Percentiles rank a stretch among this genome's conserved stretches.
Evolutionary conservation across 2,797 vertebrate species (phyloP).

Genomic region (Garrulus glandarius): DNA sequence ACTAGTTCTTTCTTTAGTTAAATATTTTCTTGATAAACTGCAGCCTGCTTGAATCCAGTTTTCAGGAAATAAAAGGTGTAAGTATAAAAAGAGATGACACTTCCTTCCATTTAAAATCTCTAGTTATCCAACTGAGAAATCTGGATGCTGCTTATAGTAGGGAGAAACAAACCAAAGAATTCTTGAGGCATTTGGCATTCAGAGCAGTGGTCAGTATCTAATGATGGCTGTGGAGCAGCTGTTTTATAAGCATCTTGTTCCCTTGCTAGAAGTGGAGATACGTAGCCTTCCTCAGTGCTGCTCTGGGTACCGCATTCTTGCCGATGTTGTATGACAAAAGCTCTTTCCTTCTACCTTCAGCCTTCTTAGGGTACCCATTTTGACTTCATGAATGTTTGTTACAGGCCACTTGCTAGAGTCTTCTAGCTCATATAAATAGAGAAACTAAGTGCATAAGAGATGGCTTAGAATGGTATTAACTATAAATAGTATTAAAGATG

Average conservation of each 20-base stretch:
- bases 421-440: background rate
- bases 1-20: background rate
- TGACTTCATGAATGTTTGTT: background rate
- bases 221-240: background rate
- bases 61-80: background rate
- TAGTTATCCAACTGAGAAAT: background rate
- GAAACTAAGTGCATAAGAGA: background rate
- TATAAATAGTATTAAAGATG: background rate
- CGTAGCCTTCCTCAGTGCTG: background rate
- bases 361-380: background rate
- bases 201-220: background rate
- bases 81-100: background rate
- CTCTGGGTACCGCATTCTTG: background rate
- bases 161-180: background rate
- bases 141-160: background rate
- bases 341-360: background rate
- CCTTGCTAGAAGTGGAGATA: background rate
- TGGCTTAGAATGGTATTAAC: background rate
- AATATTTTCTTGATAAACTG: background rate
- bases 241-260: background rate
- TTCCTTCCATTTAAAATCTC: background rate
- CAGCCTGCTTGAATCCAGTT: background rate
- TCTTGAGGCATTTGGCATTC: background rate
- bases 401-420: background rate
- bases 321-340: background rate